Conservation (phyloP, 2,113 vertebrate species). For the Sander vitreus region DNA sequence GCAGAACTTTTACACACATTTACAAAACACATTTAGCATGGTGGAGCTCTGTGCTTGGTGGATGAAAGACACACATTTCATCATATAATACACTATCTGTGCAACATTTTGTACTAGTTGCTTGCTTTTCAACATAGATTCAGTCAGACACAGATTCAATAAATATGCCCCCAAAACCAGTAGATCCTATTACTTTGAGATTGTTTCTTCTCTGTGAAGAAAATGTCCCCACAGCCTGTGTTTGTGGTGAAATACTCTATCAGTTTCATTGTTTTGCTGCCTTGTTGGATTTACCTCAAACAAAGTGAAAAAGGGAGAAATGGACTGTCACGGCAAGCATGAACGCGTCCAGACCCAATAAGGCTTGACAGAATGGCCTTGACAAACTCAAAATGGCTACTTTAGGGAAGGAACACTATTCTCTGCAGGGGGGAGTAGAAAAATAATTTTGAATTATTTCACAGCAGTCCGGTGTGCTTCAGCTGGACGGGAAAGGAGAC, state of each 20-base stretch:
- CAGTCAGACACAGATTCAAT: constrained; percentile 48
- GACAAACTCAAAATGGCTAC: constrained; percentile 57
- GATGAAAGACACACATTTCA: constrained; percentile 12
- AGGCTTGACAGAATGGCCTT: constrained; percentile 49
- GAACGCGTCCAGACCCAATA: constrained; percentile 42
- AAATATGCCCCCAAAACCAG: constrained; percentile 33
- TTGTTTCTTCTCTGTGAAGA: constrained; percentile 37
- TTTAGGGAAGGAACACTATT: constrained; percentile 24
- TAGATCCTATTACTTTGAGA: constrained; percentile 44
- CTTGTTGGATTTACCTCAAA: constrained; percentile 70
- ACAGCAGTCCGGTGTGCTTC: constrained; percentile 25
- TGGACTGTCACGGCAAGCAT: constrained; percentile 41
- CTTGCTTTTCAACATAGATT: constrained; percentile 28
- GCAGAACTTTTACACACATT: too few species aligned
- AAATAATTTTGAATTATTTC: constrained; percentile 53
- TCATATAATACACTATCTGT: not conserved
- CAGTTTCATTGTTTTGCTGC: constrained; percentile 73
- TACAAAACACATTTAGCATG: constrained; percentile 7
- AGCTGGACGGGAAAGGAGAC: constrained; percentile 6
- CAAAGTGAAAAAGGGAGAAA: constrained; percentile 53
- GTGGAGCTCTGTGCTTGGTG: not conserved
- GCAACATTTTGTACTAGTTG: not conserved
- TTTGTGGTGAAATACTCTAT: constrained; percentile 55
- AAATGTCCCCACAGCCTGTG: constrained; percentile 47
- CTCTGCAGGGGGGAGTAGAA: not conserved